Base-by-base conservation (phyloP, 2,888 invertebrate species). In the Mimas tiliae region DNA sequence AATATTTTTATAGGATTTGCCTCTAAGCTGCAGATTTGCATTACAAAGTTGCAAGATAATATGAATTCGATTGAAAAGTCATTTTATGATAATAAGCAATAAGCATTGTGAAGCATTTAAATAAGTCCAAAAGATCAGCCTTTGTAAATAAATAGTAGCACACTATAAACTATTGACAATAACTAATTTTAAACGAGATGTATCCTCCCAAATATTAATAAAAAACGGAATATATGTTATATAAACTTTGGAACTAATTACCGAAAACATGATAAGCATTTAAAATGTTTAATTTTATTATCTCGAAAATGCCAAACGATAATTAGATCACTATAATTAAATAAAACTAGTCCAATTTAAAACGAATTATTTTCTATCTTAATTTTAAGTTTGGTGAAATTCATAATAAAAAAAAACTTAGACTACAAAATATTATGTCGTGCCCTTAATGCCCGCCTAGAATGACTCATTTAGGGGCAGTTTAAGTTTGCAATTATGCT, bases 401-500 rank as follows among this genome's bases (percentile, higher is more conserved):
- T 38, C 16, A 6, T 48, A 16, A 48, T 48, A 48, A 16, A 55
- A 55, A 55, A 33, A 33, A 34, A 34, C 16, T 34, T 38, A 38
- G 4, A 9, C n/a, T n/a, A 16, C 11, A 38, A 55, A 16, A 38
- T 38, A 38, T 38, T 38, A 55, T 38, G 16, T 34, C 16, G 11
- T 27, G 38, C 16, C 55, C 55, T 55, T 55, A 55, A 55, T 38
- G 55, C 11, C 16, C 34, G 55, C 16, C 55, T 34, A 55, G 55
- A 55, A 55, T 55, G 55, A 38, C 55, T 52, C 14, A 42, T 72
- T 76, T 75, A 75, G 70, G 72, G 73, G 70, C 76, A 71, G 69
- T 77, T 80, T 80, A 74, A 77, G 75, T 81, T 79, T 78, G 74
- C 78, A 78, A 78, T 81, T 75, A 74, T 53, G 64, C 70, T 67